Conservation (phyloP, 2,888 invertebrate species). For the Petrolisthes manimaculis region DNA sequence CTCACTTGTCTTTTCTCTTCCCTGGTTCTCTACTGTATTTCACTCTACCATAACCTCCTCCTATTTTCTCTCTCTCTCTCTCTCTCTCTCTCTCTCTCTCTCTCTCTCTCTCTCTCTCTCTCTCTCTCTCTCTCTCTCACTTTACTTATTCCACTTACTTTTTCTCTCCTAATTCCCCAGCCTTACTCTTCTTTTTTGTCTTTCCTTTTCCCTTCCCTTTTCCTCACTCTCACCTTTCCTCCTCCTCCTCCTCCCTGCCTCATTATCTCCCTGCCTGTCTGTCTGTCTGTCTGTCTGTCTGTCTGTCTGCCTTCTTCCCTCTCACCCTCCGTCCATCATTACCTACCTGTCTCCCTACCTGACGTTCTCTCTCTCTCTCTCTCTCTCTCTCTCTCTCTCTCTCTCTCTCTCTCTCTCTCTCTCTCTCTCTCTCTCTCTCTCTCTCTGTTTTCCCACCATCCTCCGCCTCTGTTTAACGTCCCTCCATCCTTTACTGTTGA, state of each 20-base stretch:
- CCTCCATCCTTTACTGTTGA: neutral
- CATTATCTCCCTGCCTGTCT: neutral
- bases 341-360: too few species aligned
- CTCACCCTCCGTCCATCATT: too few species aligned
- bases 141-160: neutral
- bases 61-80: conserved; percentile 18
- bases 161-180: neutral
- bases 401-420: conserved; percentile 1
- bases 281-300: neutral
- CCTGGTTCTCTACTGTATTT: neutral
- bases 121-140: conserved; percentile 8
- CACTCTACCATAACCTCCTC: conserved; percentile 8
- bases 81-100: conserved; percentile 33
- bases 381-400: conserved; percentile 1
- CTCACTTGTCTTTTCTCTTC: neutral
- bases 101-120: conserved; percentile 20
- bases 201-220: neutral
- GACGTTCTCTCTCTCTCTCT: too few species aligned
- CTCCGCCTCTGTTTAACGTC: neutral
- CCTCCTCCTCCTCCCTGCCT: neutral
- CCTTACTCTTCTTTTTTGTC: neutral
- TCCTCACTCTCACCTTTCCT: neutral
- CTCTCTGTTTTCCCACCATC: neutral
- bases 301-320: too few species aligned
- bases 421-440: neutral